A percentile compares a stretch with the other conserved stretches of the same genome.
Evolutionary conservation across 2,888 invertebrate genomes (phyloP).

Genomic region (Andrena fulva): DNA sequence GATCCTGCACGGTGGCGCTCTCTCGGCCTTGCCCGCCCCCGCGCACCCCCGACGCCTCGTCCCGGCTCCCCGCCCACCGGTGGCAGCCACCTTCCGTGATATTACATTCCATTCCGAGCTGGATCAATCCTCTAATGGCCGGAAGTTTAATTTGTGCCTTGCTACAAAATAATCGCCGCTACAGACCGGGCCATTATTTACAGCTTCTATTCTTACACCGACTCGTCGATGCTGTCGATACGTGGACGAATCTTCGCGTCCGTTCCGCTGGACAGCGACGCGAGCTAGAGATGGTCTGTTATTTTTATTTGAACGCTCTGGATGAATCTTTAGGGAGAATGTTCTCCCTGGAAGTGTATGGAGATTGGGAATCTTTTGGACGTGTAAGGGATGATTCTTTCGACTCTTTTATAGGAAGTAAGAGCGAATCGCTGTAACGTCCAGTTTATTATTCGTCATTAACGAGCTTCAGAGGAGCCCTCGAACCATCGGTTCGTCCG

Average conservation of each 20-base stretch:
- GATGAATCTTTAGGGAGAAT: too few relatives aligned
- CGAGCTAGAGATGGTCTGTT: too few relatives aligned
- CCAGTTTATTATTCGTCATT: conserved; percentile 59
- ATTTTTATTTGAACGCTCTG: too few relatives aligned
- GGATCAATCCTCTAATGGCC: conserved; percentile 82
- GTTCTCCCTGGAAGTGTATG: too few relatives aligned
- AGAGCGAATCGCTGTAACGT: conserved; percentile 33
- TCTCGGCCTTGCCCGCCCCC: conserved; percentile 48
- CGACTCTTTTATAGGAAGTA: background rate
- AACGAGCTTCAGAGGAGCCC: conserved; percentile 51
- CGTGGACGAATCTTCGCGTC: background rate
- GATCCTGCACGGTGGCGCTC: conserved; percentile 75
- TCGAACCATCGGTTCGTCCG: conserved; percentile 58
- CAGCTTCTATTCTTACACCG: conserved; percentile 61
- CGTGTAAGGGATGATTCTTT: background rate
- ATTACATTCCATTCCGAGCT: conserved; percentile 82
- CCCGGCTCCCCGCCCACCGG: conserved; percentile 44
- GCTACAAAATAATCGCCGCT: conserved; percentile 78
- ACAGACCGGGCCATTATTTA: conserved; percentile 64
- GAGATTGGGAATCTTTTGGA: too few relatives aligned
- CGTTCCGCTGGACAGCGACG: too few relatives aligned
- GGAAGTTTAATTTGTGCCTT: conserved; percentile 80
- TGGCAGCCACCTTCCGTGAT: conserved; percentile 76
- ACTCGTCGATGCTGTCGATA: conserved; percentile 49
- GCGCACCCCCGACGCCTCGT: conserved; percentile 30